Evolutionary conservation across 2,888 invertebrate genomes (phyloP).

Genomic region (Epinotia nisella): DNA sequence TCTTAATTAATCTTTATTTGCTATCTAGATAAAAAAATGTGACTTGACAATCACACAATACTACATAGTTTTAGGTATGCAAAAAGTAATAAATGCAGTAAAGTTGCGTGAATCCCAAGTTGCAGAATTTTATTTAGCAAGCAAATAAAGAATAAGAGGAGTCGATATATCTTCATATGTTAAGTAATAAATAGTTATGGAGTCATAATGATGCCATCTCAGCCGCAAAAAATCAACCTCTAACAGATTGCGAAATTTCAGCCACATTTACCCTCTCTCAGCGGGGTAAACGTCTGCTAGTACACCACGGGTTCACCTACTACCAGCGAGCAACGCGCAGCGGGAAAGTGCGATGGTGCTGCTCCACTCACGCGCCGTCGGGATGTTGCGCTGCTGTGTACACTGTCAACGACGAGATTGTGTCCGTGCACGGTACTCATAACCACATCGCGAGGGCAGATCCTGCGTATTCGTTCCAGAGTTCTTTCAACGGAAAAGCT

Average conservation of each 20-base stretch:
- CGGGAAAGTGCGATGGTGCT: constrained; percentile 15
- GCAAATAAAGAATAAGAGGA: too few relatives aligned
- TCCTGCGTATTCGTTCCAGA: neutral
- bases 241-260: neutral
- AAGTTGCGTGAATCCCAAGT: too few relatives aligned
- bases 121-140: too few relatives aligned
- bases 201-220: too few relatives aligned
- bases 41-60: too few relatives aligned
- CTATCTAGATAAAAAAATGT: too few relatives aligned
- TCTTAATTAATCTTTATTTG: too few relatives aligned
- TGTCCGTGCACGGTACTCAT: neutral
- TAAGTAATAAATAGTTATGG: too few relatives aligned
- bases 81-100: too few relatives aligned
- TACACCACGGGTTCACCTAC: constrained; percentile 12
- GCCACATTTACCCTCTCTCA: neutral
- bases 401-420: constrained; percentile 2
- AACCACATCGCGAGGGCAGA: constrained; percentile 2
- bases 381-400: constrained; percentile 15
- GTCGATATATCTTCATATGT: too few relatives aligned
- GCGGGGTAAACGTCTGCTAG: constrained; percentile 19
- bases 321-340: neutral
- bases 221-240: neutral
- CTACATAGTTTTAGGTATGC: too few relatives aligned
- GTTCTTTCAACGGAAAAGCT: neutral
- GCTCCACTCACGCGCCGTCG: neutral